Evolutionary conservation across 2,888 invertebrate genomes (phyloP).

Genomic region (Ariolimax columbianus): DNA sequence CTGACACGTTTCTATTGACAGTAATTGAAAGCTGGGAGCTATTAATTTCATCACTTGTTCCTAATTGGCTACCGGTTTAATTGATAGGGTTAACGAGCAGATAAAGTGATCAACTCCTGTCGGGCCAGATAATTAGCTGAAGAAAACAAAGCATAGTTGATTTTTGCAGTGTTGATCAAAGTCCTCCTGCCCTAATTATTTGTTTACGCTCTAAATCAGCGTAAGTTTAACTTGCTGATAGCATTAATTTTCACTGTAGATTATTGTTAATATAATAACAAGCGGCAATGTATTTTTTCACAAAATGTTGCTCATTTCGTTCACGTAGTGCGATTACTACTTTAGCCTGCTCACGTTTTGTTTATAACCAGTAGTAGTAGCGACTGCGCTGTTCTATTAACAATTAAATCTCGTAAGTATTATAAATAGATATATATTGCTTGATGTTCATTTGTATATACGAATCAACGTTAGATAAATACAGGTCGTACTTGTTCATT

Average conservation of each 20-base stretch:
- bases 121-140: slow-evolving; percentile 37
- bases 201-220: neutral
- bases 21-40: slow-evolving; percentile 52
- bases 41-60: slow-evolving; percentile 58
- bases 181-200: neutral
- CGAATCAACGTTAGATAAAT: no score
- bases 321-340: no score
- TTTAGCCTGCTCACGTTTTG: no score
- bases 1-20: slow-evolving; percentile 46
- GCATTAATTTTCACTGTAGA: no score
- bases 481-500: no score
- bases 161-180: neutral
- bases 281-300: no score
- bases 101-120: slow-evolving; percentile 35
- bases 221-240: neutral
- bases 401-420: no score
- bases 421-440: no score
- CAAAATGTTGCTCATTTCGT: no score
- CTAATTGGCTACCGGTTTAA: slow-evolving; percentile 65
- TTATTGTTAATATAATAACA: neutral
- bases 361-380: no score
- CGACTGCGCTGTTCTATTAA: no score
- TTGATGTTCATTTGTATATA: no score
- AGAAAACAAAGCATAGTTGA: slow-evolving; percentile 19
- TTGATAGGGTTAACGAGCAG: slow-evolving; percentile 60